Base-by-base conservation (phyloP, 2,888 invertebrate genomes). In the Schizaphis graminum region DNA sequence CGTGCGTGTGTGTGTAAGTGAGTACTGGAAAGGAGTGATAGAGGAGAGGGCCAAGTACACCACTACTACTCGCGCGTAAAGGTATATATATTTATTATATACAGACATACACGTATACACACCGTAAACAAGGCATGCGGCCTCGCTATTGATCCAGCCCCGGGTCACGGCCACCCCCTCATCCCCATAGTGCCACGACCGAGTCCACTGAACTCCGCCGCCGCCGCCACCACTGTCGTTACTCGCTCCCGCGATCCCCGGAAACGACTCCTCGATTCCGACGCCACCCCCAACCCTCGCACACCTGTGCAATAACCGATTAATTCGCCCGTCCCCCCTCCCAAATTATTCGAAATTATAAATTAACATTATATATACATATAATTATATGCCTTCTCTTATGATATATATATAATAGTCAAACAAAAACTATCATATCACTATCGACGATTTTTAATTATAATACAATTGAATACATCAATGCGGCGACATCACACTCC, bases 161-260 rank as follows among this genome's bases (percentile, higher is more conserved):
- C 94, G 94, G 94, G 94, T 94, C 94, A 94, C 86, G 94, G 94
- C 94, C 94, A 91, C 94, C 94, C 61, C 86, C 53, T 26, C 94
- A 28, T 57, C 93, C 10, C 93, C 13, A 47, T 94, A 56, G 91
- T 94, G 92, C 57, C 86, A 85, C 92, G 94, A 94, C 94, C 94
- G 91, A 94, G 94, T 90, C 90, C 95, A 49, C 93, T 94, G 93
- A 93, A 94, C 89, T 94, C 95, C 86, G 88, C 93, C 88, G 93
- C 94, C 91, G 91, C 88, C 61, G 28, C 94, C 87, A 28, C 84
- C 7, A 41, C 84, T n/a, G 44, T 77, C 77, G 77, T 35, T 77
- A 35, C 77, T 35, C 77, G 26, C 87, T 47, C 44, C 24, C 87
- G 41, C 86, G 49, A 49, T 92, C 44, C 57, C 89, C 85, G 61